These are phyloP conservation scores for Zygaena filipendulae DNA, from an alignment of 2,888 invertebrate genomes.

Conservation along the genomic window DNA sequence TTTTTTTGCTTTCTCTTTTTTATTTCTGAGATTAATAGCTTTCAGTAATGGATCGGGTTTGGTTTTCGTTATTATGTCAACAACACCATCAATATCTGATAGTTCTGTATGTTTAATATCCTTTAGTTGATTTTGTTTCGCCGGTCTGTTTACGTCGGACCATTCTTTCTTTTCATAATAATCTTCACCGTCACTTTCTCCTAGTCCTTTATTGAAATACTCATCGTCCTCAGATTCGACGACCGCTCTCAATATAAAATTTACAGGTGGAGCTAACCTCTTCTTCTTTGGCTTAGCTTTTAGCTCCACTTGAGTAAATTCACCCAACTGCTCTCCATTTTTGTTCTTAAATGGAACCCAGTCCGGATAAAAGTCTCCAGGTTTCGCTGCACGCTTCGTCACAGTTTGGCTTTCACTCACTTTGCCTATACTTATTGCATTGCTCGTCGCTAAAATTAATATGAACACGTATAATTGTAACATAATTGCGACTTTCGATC, in stretches of 20 bases:
- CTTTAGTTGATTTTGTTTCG: constrained; percentile 18
- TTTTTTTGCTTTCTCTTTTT: constrained; percentile 7
- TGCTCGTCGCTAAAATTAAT: constrained; percentile 7
- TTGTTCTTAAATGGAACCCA: constrained; percentile 62
- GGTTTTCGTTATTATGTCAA: constrained; percentile 35
- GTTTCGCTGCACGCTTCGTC: constrained; percentile 32
- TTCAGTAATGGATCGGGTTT: constrained; percentile 22
- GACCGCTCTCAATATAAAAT: constrained; percentile 39
- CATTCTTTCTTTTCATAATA: constrained; percentile 53
- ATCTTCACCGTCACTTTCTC: constrained; percentile 40
- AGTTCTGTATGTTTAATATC: constrained; percentile 25
- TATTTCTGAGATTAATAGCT: constrained; percentile 15
- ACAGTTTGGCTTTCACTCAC: constrained; percentile 37
- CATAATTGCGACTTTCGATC: neutral
- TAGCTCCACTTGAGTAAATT: constrained; percentile 32
- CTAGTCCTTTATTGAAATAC: constrained; percentile 40
- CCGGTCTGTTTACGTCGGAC: constrained; percentile 37
- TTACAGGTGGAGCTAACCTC: constrained; percentile 43
- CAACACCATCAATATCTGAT: constrained; percentile 48
- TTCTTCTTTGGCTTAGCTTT: constrained; percentile 51
- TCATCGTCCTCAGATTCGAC: constrained; percentile 43
- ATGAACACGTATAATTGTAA: neutral
- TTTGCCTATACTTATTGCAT: constrained; percentile 33
- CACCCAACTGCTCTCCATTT: constrained; percentile 44
- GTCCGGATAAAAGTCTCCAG: constrained; percentile 43